phyloP scores from a whole-genome alignment of 1,140 invertebrate species.

The Platyscapa corneri region DNA sequence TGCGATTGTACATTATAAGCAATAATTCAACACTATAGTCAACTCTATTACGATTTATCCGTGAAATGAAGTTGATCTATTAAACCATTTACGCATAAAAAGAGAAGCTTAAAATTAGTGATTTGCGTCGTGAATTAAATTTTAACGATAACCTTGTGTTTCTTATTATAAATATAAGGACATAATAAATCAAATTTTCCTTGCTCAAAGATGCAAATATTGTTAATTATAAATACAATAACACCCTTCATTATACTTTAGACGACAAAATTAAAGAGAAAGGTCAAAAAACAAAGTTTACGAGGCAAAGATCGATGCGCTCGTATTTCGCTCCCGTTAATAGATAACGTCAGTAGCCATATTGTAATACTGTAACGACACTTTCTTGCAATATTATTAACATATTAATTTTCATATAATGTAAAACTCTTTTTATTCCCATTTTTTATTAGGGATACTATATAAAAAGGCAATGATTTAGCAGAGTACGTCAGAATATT shows the following conservation, averaged over 20 bases:
- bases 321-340: neutral
- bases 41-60: neutral
- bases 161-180: neutral
- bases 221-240: neutral
- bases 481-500: neutral
- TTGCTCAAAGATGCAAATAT: neutral
- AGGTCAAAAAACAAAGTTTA: no score
- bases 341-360: neutral
- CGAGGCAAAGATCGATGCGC: neutral
- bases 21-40: neutral
- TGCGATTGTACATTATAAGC: neutral
- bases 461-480: neutral
- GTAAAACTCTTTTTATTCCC: neutral
- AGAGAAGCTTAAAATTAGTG: neutral
- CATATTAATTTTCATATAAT: neutral
- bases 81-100: neutral
- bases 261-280: no score
- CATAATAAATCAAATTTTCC: neutral
- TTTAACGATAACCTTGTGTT: neutral
- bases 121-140: neutral
- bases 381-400: neutral
- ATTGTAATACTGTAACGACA: neutral
- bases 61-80: neutral
- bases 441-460: neutral
- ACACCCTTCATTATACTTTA: neutral